Percentiles rank a stretch among this genome's conserved stretches.
These are phyloP conservation scores for Pseudomugil tenellus DNA, from an alignment of 2,797 vertebrate species.

Conservation along the genomic window DNA sequence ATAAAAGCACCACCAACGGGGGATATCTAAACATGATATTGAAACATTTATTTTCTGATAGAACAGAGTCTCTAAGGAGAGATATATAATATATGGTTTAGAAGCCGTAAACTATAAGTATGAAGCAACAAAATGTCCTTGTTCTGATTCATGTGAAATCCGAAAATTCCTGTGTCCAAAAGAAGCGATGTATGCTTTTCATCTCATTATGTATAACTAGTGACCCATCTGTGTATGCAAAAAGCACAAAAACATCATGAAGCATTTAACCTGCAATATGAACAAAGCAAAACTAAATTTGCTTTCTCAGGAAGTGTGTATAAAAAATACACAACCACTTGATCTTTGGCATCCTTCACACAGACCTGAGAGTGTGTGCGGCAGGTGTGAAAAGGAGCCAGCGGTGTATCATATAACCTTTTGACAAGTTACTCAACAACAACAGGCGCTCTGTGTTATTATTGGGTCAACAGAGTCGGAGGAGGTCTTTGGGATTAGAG, in stretches of 20 bases:
- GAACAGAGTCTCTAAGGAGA: background rate
- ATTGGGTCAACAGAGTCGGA: slow-evolving; percentile 75
- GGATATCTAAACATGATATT: background rate
- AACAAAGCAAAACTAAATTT: background rate
- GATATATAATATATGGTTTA: too few relatives aligned
- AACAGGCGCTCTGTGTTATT: slow-evolving; percentile 71
- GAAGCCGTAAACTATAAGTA: background rate
- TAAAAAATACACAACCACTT: slow-evolving; percentile 5
- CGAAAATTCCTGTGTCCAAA: background rate
- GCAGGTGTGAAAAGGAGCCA: slow-evolving; percentile 73
- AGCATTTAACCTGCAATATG: background rate
- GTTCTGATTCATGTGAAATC: background rate
- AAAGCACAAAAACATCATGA: background rate
- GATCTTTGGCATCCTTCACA: slow-evolving; percentile 26
- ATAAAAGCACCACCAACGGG: background rate
- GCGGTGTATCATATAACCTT: slow-evolving; percentile 69
- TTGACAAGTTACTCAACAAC: slow-evolving; percentile 72
- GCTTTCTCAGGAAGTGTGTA: background rate
- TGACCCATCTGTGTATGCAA: background rate
- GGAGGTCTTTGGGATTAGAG: slow-evolving; percentile 74
- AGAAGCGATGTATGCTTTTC: background rate
- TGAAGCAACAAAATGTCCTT: background rate
- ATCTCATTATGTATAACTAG: background rate
- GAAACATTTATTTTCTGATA: background rate
- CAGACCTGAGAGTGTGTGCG: slow-evolving; percentile 55